Base-by-base conservation (phyloP, 2,797 vertebrate genomes). In the Ateles fusciceps region DNA sequence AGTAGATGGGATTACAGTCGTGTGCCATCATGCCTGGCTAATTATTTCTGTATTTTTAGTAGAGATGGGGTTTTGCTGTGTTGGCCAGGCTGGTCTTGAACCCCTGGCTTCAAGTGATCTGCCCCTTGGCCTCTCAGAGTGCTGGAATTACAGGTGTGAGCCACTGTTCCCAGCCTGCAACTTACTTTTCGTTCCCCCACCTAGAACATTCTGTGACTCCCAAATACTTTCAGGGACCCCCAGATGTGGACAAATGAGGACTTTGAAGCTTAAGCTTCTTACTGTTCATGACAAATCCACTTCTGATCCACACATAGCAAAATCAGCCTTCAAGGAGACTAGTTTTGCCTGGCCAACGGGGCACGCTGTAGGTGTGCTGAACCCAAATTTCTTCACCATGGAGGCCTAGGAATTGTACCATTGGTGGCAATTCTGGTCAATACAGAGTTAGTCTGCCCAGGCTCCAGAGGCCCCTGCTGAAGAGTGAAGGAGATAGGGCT, bases 401-500 rank as follows among this genome's bases (percentile, higher is more conserved):
- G 21, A 48, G 22, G 50, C n/a, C 17, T 33, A 9, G 44, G 14
- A 50, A 17, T 44, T 52, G n/a, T 0, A 15, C 3, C 26, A 13
- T 22, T 21, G 50, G 39, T 1, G 28, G 1, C 1, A 10, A 24
- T 9, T 30, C 30, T 55, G 28, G 61, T 9, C 9, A 39, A 71
- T 33, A 26, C 46, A 36, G 30, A 59, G 26, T 81, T 57, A 7
- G n/a, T 79, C 39, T 14, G 17, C 55, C 55, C 15, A 3, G 68
- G 28, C 4, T 36, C 48, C 19, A 2, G 39, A 22, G 59, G n/a
- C 44, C 12, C 7, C 2, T 13, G 4, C 21, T 17, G 15, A 33
- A 21, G 33, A 3, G 33, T 39, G 42, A 8, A 4, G 4, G 28
- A 17, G 8, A 39, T 1, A 26, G 48, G 9, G 28, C 2, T 0